Evolutionary conservation across 2,888 invertebrate species (phyloP), one percentile per base, ranked within the genome.

Genomic region (Leucophora obtusa): DNA sequence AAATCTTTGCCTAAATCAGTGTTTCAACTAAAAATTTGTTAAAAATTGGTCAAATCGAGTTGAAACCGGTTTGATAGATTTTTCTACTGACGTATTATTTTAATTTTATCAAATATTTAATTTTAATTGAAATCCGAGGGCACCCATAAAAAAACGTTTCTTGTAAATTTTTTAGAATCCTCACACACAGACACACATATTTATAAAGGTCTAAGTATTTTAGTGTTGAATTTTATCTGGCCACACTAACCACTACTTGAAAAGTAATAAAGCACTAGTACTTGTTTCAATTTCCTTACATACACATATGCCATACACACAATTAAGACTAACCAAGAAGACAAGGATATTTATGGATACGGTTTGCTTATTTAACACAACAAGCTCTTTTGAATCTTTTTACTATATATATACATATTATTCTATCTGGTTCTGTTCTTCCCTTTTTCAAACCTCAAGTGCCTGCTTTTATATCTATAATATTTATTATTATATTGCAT

Each of bases 231-330:
- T 65, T 78, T 15, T 9, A 47, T 38, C 35, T 74, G 51, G 43
- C 75, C 82, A 74, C 73, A 81, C 47, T 82, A 74, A 80, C 81
- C 80, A 79, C 80, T 65, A 53, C 69, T 74, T 75, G 82, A 79
- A 80, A 79, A 71, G 79, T 71, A 83, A 76, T 82, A 82, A 83
- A 81, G 72, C 69, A 76, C 72, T 77, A 28, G 6, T 24, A 51
- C 50, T 79, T 51, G 47, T 38, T 17, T 14, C 11, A 28, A 18
- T 70, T 50, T 24, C 24, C 38, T 58, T 1, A 28, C 14, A 58
- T 51, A 17, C 21, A 28, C 6, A 28, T 6, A 14, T n/a, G 18
- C n/a, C n/a, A 28, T 18, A 21, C 51, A 17, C 35, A 51, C 21
- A 47, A 18, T n/a, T 21, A 53, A 18, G 1, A 7, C 28, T 35